Percentiles rank a stretch among this genome's conserved stretches.
Evolutionary conservation across 1,140 invertebrate species (phyloP).

Genomic region (Euura lappo): DNA sequence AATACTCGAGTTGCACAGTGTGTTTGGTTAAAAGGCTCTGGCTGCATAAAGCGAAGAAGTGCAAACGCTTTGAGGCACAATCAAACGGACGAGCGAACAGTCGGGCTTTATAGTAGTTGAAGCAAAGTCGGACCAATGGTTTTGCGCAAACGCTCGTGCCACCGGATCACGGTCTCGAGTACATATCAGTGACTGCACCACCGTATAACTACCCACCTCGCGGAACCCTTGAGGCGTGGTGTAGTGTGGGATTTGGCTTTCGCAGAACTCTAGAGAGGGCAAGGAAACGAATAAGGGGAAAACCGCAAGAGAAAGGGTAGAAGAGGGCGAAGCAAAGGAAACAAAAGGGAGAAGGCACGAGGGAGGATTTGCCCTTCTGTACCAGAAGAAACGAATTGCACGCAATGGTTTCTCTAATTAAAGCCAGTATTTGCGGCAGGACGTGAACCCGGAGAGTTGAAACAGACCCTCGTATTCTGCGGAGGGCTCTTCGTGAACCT

Average conservation of each 20-base stretch:
- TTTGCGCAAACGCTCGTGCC: neutral
- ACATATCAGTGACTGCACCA: neutral
- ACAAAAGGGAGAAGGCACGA: neutral
- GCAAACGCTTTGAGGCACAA: neutral
- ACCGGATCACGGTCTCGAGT: neutral
- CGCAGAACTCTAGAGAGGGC: neutral
- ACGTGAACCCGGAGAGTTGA: neutral
- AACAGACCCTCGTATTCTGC: neutral
- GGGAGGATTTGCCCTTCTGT: neutral
- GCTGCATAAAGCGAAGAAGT: neutral
- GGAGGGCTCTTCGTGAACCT: neutral
- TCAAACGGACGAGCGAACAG: neutral
- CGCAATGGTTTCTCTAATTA: conserved; percentile 12
- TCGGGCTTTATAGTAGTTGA: neutral
- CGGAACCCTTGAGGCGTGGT: neutral
- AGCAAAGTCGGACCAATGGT: neutral
- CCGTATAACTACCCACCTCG: conserved; percentile 2
- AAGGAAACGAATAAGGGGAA: neutral
- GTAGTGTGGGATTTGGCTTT: neutral
- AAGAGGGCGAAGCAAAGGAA: neutral
- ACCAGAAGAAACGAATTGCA: conserved; percentile 4
- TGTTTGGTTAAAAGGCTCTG: neutral
- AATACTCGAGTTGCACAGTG: neutral
- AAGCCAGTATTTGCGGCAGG: conserved; percentile 10
- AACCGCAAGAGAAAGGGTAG: neutral